Percentiles rank a stretch among this genome's conserved stretches.
These are phyloP conservation scores for Rhegmatorhina hoffmannsi DNA, from an alignment of 2,113 vertebrate genomes.

Conservation along the genomic window DNA sequence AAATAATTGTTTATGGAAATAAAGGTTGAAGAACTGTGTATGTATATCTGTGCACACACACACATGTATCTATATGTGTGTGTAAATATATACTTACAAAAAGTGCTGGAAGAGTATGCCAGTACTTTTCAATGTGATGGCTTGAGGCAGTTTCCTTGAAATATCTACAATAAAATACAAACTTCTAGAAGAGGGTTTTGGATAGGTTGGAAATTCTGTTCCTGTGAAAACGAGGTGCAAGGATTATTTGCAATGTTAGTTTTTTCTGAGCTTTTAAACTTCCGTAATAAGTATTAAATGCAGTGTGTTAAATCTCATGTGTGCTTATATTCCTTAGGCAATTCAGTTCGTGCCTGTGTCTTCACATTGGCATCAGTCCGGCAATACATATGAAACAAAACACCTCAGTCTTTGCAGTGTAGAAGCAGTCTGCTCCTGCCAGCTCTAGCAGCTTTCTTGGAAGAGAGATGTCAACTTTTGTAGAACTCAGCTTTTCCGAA, in stretches of 20 bases:
- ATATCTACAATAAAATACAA: background rate
- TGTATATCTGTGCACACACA: background rate
- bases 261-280: background rate
- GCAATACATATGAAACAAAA: background rate
- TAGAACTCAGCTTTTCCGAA: background rate
- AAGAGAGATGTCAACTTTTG: background rate
- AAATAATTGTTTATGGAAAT: background rate
- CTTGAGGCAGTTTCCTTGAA: background rate
- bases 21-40: background rate
- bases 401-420: background rate
- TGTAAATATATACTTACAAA: background rate
- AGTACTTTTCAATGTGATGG: background rate
- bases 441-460: background rate
- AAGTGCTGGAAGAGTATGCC: background rate
- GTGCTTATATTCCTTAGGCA: background rate
- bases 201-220: background rate
- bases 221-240: background rate
- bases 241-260: background rate
- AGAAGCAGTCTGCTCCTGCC: background rate
- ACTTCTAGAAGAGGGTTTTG: background rate
- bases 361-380: background rate
- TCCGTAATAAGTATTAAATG: background rate
- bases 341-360: background rate
- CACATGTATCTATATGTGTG: rapidly evolving
- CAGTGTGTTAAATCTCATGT: background rate